phyloP scores from a whole-genome alignment of 2,797 vertebrate genomes.

The Schizothorax lantsangensis region DNA sequence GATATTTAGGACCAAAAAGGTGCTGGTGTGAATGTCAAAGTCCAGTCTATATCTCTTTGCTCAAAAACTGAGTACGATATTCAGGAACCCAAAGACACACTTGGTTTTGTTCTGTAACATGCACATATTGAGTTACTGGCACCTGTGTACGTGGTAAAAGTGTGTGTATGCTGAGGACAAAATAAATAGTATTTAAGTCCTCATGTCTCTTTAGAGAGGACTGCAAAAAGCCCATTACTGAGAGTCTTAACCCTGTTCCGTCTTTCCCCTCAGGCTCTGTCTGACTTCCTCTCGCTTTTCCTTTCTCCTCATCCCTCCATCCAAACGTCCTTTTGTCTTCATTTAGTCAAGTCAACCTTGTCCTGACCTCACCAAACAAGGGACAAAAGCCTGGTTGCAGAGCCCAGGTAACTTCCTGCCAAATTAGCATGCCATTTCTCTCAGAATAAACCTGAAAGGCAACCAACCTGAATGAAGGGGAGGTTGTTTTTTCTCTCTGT shows the following conservation, averaged over 20 bases:
- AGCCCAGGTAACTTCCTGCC: constrained; percentile 30
- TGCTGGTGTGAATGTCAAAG: not conserved
- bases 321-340: constrained; percentile 56
- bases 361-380: constrained; percentile 6
- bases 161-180: constrained; percentile 51
- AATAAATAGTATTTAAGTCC: constrained; percentile 74
- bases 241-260: constrained; percentile 76
- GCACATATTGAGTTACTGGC: constrained; percentile 48
- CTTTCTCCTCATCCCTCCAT: constrained; percentile 58
- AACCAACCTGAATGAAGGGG: not conserved
- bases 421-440: not conserved
- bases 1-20: not conserved
- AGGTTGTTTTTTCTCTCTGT: not conserved
- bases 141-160: constrained; percentile 50
- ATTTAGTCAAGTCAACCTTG: constrained; percentile 55
- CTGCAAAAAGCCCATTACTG: constrained; percentile 74
- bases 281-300: constrained; percentile 75
- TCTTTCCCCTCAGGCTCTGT: constrained; percentile 76
- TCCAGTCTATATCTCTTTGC: not conserved
- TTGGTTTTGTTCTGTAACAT: constrained; percentile 17
- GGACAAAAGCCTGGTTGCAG: constrained; percentile 14
- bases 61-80: not conserved
- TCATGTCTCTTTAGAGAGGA: constrained; percentile 55
- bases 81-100: constrained; percentile 3
- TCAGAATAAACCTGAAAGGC: not conserved